Evolutionary conservation across 1,140 invertebrate genomes (phyloP).

Genomic region (Drosophila ficusphila): DNA sequence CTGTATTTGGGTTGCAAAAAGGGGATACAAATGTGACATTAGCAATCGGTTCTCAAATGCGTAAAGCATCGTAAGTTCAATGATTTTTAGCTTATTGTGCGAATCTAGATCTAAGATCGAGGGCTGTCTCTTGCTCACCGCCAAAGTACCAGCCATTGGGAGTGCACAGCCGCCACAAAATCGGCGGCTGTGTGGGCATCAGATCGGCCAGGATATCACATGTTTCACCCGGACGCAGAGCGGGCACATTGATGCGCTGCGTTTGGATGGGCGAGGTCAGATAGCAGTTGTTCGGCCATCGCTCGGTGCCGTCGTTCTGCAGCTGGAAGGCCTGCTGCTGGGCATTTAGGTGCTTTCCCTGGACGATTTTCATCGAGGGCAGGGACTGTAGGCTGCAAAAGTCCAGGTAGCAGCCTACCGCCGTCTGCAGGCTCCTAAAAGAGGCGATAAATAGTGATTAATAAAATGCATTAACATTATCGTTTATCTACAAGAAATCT

Average conservation of each 20-base stretch:
- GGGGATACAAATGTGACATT: background rate
- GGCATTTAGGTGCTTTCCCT: conserved; percentile 85
- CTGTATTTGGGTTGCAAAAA: conserved; percentile 29
- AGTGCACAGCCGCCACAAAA: conserved; percentile 93
- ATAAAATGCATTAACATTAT: background rate
- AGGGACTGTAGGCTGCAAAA: conserved; percentile 86
- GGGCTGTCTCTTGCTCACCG: conserved; percentile 85
- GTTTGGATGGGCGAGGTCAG: conserved; percentile 87
- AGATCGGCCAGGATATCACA: conserved; percentile 87
- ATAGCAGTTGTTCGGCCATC: conserved; percentile 91
- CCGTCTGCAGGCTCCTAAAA: conserved; percentile 96
- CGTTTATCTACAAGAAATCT: no score
- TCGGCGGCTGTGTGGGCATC: conserved; percentile 90
- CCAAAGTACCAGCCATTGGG: conserved; percentile 93
- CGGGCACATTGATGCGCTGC: conserved; percentile 86
- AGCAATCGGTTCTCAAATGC: no score
- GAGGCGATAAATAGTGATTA: background rate
- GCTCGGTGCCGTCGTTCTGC: conserved; percentile 91
- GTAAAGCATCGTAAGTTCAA: no score
- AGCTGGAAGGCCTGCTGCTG: conserved; percentile 91
- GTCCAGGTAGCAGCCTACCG: conserved; percentile 97
- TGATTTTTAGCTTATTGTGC: background rate
- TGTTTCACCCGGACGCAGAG: conserved; percentile 88
- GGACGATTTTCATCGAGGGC: conserved; percentile 92
- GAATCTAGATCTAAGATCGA: conserved; percentile 7